Conservation (phyloP, 1,140 invertebrate species). For the Campoletis sonorensis region DNA sequence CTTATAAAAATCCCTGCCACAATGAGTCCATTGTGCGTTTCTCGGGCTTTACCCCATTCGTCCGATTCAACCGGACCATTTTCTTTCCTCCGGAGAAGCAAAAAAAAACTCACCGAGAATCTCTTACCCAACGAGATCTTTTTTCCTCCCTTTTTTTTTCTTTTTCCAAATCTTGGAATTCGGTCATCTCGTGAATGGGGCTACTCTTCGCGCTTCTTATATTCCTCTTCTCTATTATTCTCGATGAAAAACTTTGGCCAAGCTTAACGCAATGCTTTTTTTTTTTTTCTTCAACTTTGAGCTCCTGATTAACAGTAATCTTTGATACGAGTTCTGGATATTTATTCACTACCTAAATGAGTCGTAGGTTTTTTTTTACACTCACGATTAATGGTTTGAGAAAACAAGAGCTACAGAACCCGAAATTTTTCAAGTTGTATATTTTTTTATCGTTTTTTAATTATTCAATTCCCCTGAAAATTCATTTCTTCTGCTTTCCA, state of each 20-base stretch:
- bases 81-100: slow-evolving; percentile 60
- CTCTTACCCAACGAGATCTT: slow-evolving; percentile 13
- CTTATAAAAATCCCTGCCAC: slow-evolving; percentile 71
- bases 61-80: slow-evolving; percentile 66
- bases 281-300: not conserved
- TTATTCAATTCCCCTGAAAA: no score
- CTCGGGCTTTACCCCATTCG: slow-evolving; percentile 66
- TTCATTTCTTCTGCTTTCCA: not conserved
- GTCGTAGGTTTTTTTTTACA: not conserved
- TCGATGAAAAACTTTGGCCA: not conserved
- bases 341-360: not conserved
- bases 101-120: slow-evolving; percentile 35
- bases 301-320: slow-evolving; percentile 12
- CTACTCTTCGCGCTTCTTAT: slow-evolving; percentile 11
- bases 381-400: no score
- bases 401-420: no score
- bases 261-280: not conserved
- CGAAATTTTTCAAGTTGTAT: no score
- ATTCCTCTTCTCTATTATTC: not conserved
- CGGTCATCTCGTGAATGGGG: slow-evolving; percentile 41
- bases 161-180: slow-evolving; percentile 38
- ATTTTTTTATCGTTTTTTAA: no score
- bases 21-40: slow-evolving; percentile 65
- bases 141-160: slow-evolving; percentile 10
- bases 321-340: slow-evolving; percentile 2